Base-by-base conservation (phyloP, 2,797 vertebrate species). In the Alcedo atthis region DNA sequence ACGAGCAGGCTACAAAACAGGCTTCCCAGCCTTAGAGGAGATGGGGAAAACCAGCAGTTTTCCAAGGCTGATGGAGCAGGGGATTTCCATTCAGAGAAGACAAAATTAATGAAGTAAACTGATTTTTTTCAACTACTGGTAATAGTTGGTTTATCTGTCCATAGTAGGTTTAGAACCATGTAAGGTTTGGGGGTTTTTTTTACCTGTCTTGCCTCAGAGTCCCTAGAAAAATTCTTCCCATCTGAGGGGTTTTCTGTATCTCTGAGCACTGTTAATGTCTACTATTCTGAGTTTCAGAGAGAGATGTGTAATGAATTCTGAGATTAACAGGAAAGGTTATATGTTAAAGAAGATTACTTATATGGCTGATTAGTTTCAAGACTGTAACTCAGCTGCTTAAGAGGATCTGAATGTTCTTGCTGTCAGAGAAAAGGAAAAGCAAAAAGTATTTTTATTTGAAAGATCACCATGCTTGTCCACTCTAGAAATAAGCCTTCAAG, bases 71-170 rank as follows among this genome's bases (percentile, higher is more conserved):
- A 91, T 37, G 11, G 68, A 96, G 93, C 90, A 95, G 57, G 49
- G 45, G 48, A 96, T 76, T 96, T 90, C 87, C 89, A 93, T 94
- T 96, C 94, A 95, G 95, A 97, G 94, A 97, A 97, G 93, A 96
- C 93, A 95, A 94, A 95, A 93, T 49, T 57, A 82, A 58, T 12
- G 62, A 85, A 91, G n/a, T 20, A 92, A 87, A 71, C 21, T 46
- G 51, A 46, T 94, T 89, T 93, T 93, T 35, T 93, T 35, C 49
- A 53, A 8, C 2, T 22, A 92, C 33, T 1, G 0, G 15, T 85
- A 78, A 87, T 78, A 40, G 37, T 6, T 40, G 37, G 61, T 79
- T 61, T 42, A 89, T 67, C 24, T 78, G 43, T 73, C 58, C 48
- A 55, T 14, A 81, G 83, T 53, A 35, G 42, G 37, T 88, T 84